A percentile compares a stretch with the other conserved stretches of the same genome.
Evolutionary conservation across 2,113 vertebrate genomes (phyloP).

Genomic region (Muscicapa adusta): DNA sequence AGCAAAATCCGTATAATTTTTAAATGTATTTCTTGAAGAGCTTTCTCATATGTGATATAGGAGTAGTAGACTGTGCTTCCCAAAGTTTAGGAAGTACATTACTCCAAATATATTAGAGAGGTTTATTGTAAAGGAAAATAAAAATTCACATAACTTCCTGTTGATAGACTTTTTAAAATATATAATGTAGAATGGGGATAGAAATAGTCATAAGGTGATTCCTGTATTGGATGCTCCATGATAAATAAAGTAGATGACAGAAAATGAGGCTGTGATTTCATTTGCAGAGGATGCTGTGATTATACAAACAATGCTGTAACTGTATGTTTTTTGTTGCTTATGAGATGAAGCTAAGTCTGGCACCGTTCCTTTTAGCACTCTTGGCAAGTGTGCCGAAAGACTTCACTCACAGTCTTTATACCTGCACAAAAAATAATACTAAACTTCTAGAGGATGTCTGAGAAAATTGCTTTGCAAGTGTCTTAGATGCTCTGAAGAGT

Average conservation of each 20-base stretch:
- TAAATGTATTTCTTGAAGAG: background rate
- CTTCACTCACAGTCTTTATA: background rate
- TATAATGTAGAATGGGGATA: background rate
- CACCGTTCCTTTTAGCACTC: background rate
- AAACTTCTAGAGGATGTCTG: background rate
- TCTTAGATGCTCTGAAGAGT: background rate
- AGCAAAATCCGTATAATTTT: background rate
- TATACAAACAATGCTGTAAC: background rate
- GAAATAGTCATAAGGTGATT: background rate
- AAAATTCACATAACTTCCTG: background rate
- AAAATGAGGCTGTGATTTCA: background rate
- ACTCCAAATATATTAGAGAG: background rate
- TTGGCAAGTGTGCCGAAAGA: background rate
- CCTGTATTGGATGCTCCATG: fast-evolving
- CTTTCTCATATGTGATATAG: background rate
- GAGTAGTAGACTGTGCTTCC: background rate
- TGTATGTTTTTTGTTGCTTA: background rate
- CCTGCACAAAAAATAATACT: background rate
- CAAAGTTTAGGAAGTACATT: background rate
- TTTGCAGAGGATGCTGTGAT: background rate
- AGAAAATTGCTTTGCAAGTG: background rate
- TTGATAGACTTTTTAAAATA: fast-evolving
- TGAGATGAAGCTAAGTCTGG: background rate
- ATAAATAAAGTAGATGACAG: background rate
- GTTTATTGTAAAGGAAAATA: background rate